A percentile compares a stretch with the other conserved stretches of the same genome.
These are phyloP conservation scores for Oscheius sp. DNA, from an alignment of 1,140 invertebrate species.

Conservation along the genomic window DNA sequence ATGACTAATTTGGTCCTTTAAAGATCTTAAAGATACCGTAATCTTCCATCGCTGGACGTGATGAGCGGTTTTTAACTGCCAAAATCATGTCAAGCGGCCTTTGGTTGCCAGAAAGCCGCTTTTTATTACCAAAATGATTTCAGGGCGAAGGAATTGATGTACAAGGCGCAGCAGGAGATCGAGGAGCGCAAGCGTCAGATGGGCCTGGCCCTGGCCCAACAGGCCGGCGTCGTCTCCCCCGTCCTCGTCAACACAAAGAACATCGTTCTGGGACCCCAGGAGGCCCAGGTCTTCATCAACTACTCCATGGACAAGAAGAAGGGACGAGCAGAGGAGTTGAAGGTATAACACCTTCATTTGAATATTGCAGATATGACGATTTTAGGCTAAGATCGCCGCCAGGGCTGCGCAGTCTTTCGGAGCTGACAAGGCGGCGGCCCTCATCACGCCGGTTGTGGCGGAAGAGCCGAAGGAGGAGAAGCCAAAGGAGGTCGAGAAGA, in stretches of 20 bases:
- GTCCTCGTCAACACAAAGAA: conserved; percentile 13
- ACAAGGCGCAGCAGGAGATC: conserved; percentile 55
- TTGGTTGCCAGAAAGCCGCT: not conserved
- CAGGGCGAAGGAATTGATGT: conserved; percentile 54
- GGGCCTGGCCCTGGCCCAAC: conserved; percentile 31
- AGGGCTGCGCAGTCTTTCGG: not conserved
- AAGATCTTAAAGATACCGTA: too few relatives aligned
- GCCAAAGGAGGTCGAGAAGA: not conserved
- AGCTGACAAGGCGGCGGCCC: not conserved
- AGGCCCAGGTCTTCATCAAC: conserved; percentile 26
- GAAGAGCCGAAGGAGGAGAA: not conserved
- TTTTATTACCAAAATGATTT: too few relatives aligned
- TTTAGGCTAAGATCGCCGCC: not conserved
- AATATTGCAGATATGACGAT: conserved; percentile 23
- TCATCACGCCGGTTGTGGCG: not conserved
- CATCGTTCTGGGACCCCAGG: conserved; percentile 43
- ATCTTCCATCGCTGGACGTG: too few relatives aligned
- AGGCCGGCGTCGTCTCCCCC: conserved; percentile 30
- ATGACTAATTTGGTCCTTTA: too few relatives aligned
- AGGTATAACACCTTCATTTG: too few relatives aligned
- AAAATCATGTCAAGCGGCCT: too few relatives aligned
- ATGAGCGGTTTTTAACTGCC: too few relatives aligned
- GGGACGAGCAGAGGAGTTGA: conserved; percentile 26
- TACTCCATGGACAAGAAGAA: conserved; percentile 35
- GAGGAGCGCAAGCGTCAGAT: conserved; percentile 45